Evolutionary conservation across 2,113 vertebrate species (phyloP).

Genomic region (Himantopus leucocephalus): DNA sequence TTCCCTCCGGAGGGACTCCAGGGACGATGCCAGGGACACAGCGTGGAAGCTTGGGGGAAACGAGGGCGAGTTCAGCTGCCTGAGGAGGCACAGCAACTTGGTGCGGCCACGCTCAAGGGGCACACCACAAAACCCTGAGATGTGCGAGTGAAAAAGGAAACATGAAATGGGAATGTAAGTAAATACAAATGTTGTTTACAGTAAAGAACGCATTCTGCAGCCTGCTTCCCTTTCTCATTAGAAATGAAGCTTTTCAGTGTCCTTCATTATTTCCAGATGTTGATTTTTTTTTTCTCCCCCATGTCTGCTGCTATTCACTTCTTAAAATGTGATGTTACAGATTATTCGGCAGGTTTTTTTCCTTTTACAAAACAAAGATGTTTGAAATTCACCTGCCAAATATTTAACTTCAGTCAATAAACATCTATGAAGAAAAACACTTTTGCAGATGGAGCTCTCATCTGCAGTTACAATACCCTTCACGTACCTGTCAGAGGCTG

Average conservation of each 20-base stretch:
- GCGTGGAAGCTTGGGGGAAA: not conserved
- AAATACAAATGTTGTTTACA: not conserved
- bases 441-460: not conserved
- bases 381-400: not conserved
- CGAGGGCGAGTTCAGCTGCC: not conserved
- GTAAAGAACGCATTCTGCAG: not conserved
- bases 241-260: not conserved
- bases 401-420: not conserved
- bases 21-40: not conserved
- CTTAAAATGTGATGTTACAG: not conserved
- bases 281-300: too few relatives aligned
- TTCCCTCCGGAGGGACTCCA: accelerated
- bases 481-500: not conserved
- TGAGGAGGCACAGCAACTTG: too few relatives aligned
- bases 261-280: slow-evolving; percentile 31
- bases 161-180: not conserved
- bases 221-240: not conserved
- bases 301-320: not conserved
- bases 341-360: not conserved
- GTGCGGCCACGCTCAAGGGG: not conserved
- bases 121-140: not conserved
- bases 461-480: not conserved
- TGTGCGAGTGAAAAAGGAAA: not conserved
- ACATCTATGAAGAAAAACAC: not conserved
- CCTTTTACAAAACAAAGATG: not conserved